Base-by-base conservation (phyloP, 64 coral and sea anemone genomes). In the Montipora sp. region DNA sequence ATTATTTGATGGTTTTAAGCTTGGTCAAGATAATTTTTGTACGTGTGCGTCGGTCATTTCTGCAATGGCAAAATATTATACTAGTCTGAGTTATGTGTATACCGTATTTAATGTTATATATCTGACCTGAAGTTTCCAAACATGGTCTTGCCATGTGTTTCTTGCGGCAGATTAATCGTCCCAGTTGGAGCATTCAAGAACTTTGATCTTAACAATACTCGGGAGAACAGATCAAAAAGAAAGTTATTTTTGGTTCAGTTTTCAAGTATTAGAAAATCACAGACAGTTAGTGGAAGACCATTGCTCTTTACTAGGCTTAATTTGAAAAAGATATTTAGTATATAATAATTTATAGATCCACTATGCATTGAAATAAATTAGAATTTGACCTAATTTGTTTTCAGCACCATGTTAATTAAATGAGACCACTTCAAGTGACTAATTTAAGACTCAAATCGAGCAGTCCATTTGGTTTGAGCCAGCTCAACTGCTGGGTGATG, bases 141-240 rank as follows among this genome's bases (percentile, higher is more conserved):
- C 75, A 77, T 77, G 75, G 75, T 77, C 75, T 77, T 77, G 75
- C 75, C 75, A 46, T 77, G 75, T 77, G 47, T 77, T 77, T 77
- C 75, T 77, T 77, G 75, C 6, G 47, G 75, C 36, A 77, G 75
- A 77, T 77, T 77, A 77, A 77, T 77, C 3, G 75, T 77, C 45
- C 75, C 75, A 77, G 75, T 77, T 77, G 75, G 75, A 77, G 75
- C 75, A 77, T 77, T 77, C 75, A 77, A 47, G 75, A 77, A 77
- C 43, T 16, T 77, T 77, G 75, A 77, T 77, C 48, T 77, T 16
- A 77, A 77, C 75, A 77, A 77, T 15, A 77, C 75, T 47, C 75
- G 75, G 75, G 75, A 77, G 75, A 77, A 43, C 75, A 77, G 5
- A 77, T 77, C 75, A 48, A 77, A 77, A 77, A 50, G 44, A 77